Conservation (phyloP, 2,888 invertebrate species). For the Diaperis boleti region DNA sequence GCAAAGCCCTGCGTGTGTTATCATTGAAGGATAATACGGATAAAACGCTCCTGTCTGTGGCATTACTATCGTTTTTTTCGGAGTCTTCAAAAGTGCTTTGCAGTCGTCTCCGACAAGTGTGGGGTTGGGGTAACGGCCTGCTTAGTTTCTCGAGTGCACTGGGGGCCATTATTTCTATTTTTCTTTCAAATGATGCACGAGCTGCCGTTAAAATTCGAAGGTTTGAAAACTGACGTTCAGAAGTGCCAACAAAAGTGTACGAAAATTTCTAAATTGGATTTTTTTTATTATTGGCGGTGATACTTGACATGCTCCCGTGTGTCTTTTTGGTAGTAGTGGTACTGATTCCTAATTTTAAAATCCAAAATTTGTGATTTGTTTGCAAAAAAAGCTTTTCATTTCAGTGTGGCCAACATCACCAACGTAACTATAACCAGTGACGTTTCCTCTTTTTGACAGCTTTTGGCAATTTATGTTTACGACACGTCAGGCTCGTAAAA, state of each 20-base stretch:
- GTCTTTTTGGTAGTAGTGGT: too few species aligned
- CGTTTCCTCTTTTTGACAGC: slow-evolving; percentile 10
- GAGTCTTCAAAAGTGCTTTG: slow-evolving; percentile 59
- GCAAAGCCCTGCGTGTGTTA: slow-evolving; percentile 72
- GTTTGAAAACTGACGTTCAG: too few species aligned
- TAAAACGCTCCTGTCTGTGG: slow-evolving; percentile 58
- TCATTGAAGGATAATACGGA: slow-evolving; percentile 70
- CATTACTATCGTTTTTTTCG: slow-evolving; percentile 38
- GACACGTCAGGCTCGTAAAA: slow-evolving; percentile 29
- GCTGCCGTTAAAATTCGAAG: too few species aligned
- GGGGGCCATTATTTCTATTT: slow-evolving; percentile 15
- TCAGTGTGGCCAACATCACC: too few species aligned
- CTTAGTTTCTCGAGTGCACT: slow-evolving; percentile 4
- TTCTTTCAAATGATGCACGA: too few species aligned
- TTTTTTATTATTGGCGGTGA: too few species aligned
- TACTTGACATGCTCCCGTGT: too few species aligned
- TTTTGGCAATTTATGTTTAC: slow-evolving; percentile 33
- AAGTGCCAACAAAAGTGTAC: too few species aligned
- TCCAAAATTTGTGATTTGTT: too few species aligned
- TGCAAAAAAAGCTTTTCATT: too few species aligned
- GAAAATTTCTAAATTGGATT: too few species aligned
- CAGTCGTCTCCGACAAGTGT: slow-evolving; percentile 59
- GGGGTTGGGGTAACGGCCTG: background rate
- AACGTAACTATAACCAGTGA: slow-evolving; percentile 1
- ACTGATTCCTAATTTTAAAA: too few species aligned